phyloP scores from a whole-genome alignment of 2,888 invertebrate species.

The Neoaliturus tenellus region DNA sequence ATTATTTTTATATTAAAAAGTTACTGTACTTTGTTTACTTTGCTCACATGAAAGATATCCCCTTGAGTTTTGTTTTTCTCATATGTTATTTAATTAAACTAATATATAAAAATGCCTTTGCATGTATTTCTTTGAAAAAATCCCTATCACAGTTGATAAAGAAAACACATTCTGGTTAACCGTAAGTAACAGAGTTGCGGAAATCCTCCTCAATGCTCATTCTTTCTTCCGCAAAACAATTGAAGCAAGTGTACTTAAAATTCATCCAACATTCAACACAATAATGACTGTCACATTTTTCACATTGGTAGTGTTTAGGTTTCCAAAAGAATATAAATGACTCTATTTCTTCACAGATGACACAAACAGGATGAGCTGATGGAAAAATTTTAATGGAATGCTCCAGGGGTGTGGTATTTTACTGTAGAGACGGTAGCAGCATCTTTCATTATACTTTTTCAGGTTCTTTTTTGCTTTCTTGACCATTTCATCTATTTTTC shows the following conservation, averaged over 20 bases:
- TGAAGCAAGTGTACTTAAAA: background rate
- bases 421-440: background rate
- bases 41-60: no score
- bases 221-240: background rate
- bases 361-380: background rate
- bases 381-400: background rate
- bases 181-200: background rate
- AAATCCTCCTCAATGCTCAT: background rate
- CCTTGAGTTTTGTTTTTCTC: no score
- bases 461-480: background rate
- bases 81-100: no score
- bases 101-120: no score
- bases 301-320: background rate
- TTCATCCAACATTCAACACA: background rate
- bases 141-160: no score
- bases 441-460: constrained; percentile 6
- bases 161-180: no score
- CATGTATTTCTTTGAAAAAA: no score
- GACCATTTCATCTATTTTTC: background rate
- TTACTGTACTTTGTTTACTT: no score
- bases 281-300: background rate
- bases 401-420: background rate
- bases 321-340: background rate
- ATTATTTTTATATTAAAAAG: no score
- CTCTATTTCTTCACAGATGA: background rate